phyloP scores from a whole-genome alignment of 2,113 vertebrate genomes.

The Sus scrofa region T2T-Sscrofa CM000825.6:66394501-66395000 shows the following conservation, averaged over 20 bases:
- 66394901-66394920: background rate
- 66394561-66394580: background rate
- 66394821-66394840: rapidly evolving
- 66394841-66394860: background rate
- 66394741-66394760: background rate
- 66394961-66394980: background rate
- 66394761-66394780: background rate
- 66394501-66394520: background rate
- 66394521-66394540: background rate
- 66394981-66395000: rapidly evolving
- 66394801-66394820: background rate
- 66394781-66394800: background rate
- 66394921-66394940: background rate
- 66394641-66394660: background rate
- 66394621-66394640: background rate
- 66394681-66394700: background rate
- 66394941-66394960: too few relatives aligned
- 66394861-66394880: background rate
- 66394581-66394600: background rate
- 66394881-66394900: background rate
- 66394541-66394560: background rate
- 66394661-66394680: rapidly evolving
- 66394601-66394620: background rate
- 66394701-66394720: background rate
- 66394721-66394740: background rate